Percentiles rank a stretch among this genome's conserved stretches.
phyloP scores from a whole-genome alignment of 2,113 vertebrate genomes.

The Egretta garzetta region DNA sequence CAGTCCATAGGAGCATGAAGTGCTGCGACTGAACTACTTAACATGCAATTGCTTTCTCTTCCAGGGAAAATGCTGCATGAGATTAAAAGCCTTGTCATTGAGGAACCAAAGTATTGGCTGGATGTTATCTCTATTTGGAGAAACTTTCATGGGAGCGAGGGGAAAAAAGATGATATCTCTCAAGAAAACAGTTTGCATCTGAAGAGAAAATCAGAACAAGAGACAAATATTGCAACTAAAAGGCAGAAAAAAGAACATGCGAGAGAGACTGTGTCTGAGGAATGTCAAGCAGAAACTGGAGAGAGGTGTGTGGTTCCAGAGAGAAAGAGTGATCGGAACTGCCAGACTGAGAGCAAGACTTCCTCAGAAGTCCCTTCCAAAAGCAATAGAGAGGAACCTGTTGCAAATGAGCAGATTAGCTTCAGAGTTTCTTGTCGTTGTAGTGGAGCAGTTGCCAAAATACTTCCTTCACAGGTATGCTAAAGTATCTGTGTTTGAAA shows the following conservation, averaged over 20 bases:
- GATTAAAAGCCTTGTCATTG: conserved; percentile 67
- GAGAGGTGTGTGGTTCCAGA: background rate
- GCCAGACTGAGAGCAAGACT: background rate
- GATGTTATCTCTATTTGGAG: conserved; percentile 68
- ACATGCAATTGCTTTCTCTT: background rate
- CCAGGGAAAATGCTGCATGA: conserved; percentile 72
- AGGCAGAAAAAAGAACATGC: conserved; percentile 36
- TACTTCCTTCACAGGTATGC: conserved; percentile 82
- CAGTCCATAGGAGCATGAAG: background rate
- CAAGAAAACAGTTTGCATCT: background rate
- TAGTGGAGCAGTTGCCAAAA: conserved; percentile 80
- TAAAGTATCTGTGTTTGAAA: background rate
- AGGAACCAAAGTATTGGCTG: conserved; percentile 66
- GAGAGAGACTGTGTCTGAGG: background rate
- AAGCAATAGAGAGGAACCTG: background rate
- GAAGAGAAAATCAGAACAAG: conserved; percentile 68
- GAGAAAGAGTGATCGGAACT: background rate
- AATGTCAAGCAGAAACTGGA: background rate
- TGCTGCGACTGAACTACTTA: background rate
- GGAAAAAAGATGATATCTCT: background rate
- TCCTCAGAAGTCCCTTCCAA: background rate
- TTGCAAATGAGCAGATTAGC: background rate
- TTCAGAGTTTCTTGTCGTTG: conserved; percentile 89
- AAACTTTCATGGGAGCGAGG: conserved; percentile 24
- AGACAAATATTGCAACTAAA: conserved; percentile 24